Evolutionary conservation across 2,113 vertebrate species (phyloP).

Genomic region (Phrynosoma blainvillii): DNA sequence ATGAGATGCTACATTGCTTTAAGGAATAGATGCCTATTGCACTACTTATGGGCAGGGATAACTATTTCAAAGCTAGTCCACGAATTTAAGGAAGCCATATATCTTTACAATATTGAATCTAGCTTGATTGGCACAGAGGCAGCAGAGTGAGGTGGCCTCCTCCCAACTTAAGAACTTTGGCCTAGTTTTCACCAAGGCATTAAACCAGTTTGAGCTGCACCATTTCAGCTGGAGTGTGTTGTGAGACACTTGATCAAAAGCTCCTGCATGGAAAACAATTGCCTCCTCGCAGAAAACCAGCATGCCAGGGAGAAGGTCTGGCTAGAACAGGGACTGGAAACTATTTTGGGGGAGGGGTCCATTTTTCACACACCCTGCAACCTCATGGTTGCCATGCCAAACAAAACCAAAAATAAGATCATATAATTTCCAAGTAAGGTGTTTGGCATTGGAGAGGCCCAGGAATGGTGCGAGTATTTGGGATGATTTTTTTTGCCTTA

Average conservation of each 20-base stretch:
- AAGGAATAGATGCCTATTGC: background rate
- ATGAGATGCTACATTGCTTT: background rate
- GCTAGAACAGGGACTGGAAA: background rate
- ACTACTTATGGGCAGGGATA: background rate
- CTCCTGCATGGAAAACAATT: background rate
- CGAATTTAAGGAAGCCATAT: too few species aligned
- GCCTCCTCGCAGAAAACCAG: background rate
- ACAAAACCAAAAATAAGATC: too few species aligned
- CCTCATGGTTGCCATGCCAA: too few species aligned
- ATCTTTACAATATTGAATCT: background rate
- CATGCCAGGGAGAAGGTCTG: background rate
- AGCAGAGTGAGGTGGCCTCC: background rate
- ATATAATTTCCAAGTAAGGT: too few species aligned
- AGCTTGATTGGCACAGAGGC: background rate
- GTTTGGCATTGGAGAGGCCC: too few species aligned
- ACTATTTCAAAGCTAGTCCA: background rate
- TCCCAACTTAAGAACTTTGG: background rate
- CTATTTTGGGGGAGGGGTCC: too few species aligned
- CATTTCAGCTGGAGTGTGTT: background rate
- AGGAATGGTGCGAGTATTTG: too few species aligned
- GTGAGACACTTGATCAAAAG: background rate
- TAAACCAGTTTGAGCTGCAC: background rate
- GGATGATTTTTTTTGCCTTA: too few species aligned
- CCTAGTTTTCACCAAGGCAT: background rate
- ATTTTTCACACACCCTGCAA: too few species aligned